Base-by-base conservation (phyloP, 30 jellyfish, hydroid and myxozoan genomes). In the Nemopilema nomurai region DNA sequence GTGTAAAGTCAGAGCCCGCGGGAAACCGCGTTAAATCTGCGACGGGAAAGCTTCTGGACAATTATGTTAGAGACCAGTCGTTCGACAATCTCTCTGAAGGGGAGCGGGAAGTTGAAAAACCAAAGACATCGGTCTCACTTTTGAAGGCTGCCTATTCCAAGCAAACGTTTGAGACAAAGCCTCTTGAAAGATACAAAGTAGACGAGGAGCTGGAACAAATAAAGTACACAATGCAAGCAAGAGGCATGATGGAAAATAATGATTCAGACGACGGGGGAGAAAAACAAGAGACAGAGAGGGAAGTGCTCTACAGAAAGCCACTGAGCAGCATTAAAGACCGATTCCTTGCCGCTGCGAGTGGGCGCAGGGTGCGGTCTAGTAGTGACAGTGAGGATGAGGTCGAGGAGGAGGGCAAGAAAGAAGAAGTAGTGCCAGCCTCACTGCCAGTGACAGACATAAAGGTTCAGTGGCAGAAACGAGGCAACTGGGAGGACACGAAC, bases 331-430 rank as follows among this genome's bases (percentile, higher is more conserved):
- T 84, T 76, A 73, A 74, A 68, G 68, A 74, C 33, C 84, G 86
- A 26, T 84, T 73, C 83, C 52, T 84, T 62, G 93, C 93, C 25
- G 93, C 93, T 24, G 93, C 87, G 17, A 84, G 93, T 74, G 93
- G 93, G 21, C 77, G 62, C 62, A 73, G 49, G 74, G 76, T 73
- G 81, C 26, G 76, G 16, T 65, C 93, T 9, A 49, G 82, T 80
- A 84, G 87, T 33, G 93, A 84, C 51, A 84, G 93, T 74, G 93
- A 84, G 24, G 93, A 74, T 23, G 93, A 84, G 9, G 21, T 31
- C 23, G 86, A 16, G 23, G 87, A 62, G 26, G 81, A 65, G 82
- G 52, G 62, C 21, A 74, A 75, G 66, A 62, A 84, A 28, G 93
- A 84, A 50, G 79, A 84, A 24, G 70, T 84, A 24, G 24, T 84